These are phyloP conservation scores for Drosophila testacea DNA, from an alignment of 2,888 invertebrate genomes.

Conservation along the genomic window DNA sequence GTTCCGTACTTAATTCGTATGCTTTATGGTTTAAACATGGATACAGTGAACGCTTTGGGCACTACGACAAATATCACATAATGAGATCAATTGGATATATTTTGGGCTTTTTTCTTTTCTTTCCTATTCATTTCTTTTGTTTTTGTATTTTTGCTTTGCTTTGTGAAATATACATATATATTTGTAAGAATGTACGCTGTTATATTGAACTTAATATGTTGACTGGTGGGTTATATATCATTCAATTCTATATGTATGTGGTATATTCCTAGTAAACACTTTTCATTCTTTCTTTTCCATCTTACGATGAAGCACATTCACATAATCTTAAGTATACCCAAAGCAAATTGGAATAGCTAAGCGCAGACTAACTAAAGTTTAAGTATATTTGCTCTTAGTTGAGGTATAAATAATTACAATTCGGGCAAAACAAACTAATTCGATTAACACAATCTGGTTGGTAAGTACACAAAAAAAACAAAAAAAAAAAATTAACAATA, in stretches of 20 bases:
- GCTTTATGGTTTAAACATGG: slow-evolving; percentile 53
- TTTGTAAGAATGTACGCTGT: slow-evolving; percentile 55
- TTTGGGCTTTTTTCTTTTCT: slow-evolving; percentile 22
- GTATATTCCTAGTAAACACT: slow-evolving; percentile 32
- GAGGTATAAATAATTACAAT: slow-evolving; percentile 21
- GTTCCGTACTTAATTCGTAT: slow-evolving; percentile 45
- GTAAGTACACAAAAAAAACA: slow-evolving; percentile 40
- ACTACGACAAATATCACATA: slow-evolving; percentile 82
- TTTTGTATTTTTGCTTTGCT: slow-evolving; percentile 25
- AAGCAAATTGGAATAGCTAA: slow-evolving; percentile 21
- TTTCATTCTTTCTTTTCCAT: neutral
- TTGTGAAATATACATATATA: slow-evolving; percentile 26
- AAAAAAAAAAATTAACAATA: neutral
- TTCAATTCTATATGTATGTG: slow-evolving; percentile 31
- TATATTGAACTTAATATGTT: slow-evolving; percentile 60
- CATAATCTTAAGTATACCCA: slow-evolving; percentile 14
- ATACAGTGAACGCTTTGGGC: slow-evolving; percentile 77
- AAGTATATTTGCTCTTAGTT: slow-evolving; percentile 19
- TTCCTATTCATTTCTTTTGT: slow-evolving; percentile 22
- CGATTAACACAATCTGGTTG: slow-evolving; percentile 4
- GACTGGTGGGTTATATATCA: slow-evolving; percentile 53
- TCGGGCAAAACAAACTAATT: slow-evolving; percentile 9
- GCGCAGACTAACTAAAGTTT: slow-evolving; percentile 26
- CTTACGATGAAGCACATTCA: slow-evolving; percentile 4
- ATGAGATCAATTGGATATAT: slow-evolving; percentile 82